Conservation (phyloP, 2,113 vertebrate species). For the Heterocephalus glaber region DNA sequence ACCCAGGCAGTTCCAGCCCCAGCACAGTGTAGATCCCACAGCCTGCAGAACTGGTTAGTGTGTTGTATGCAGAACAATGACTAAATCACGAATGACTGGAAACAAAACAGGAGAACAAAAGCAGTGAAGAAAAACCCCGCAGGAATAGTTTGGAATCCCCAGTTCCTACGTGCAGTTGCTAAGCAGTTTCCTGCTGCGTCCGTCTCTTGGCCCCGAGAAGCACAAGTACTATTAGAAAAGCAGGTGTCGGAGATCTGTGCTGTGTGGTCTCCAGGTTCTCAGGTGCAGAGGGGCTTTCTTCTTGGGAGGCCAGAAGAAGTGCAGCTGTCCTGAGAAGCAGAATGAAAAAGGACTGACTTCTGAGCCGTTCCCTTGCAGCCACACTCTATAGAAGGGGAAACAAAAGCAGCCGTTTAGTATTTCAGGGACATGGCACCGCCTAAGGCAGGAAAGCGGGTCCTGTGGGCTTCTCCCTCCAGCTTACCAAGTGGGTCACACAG, state of each 20-base stretch:
- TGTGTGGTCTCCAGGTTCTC: slow-evolving; percentile 34
- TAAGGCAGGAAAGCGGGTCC: neutral
- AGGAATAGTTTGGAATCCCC: slow-evolving; percentile 39
- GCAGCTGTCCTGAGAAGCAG: neutral
- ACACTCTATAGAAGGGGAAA: neutral
- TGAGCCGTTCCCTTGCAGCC: neutral
- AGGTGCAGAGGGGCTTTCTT: neutral
- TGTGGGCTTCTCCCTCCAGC: neutral
- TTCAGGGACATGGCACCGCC: neutral
- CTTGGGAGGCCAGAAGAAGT: neutral
- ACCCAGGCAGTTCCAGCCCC: neutral
- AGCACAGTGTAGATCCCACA: neutral
- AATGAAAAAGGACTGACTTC: neutral
- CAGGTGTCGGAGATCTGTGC: slow-evolving; percentile 36
- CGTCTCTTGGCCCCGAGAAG: neutral
- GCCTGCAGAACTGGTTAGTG: slow-evolving; percentile 64
- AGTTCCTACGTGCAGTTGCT: slow-evolving; percentile 74
- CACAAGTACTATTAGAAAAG: neutral
- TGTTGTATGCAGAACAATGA: slow-evolving; percentile 43
- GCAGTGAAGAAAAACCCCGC: neutral
- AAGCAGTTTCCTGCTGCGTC: slow-evolving; percentile 50
- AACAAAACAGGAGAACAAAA: slow-evolving; percentile 74
- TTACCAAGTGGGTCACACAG: neutral
- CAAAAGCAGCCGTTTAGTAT: neutral
- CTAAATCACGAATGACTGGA: slow-evolving; percentile 51